Percentiles rank a stretch among this genome's conserved stretches.
Conservation (phyloP, 1,140 invertebrate species). For the Mamestra configurata region DNA sequence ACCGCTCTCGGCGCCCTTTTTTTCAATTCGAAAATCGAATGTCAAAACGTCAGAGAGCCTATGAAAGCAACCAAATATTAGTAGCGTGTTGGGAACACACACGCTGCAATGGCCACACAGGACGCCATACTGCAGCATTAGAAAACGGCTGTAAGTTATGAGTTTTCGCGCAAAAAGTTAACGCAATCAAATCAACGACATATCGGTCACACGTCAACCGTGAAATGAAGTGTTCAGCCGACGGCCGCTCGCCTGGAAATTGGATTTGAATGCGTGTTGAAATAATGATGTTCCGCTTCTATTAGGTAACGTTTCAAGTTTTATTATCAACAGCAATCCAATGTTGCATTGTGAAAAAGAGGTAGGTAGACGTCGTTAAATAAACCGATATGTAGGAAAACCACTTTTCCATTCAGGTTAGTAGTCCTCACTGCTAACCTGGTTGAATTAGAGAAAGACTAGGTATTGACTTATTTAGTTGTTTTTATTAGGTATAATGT, state of each 20-base stretch:
- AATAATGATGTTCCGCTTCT: slow-evolving; percentile 42
- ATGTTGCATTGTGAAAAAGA: slow-evolving; percentile 1
- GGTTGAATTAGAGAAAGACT: too few relatives aligned
- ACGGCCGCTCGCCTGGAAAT: slow-evolving; percentile 64
- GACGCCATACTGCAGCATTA: slow-evolving; percentile 77
- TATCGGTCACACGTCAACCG: slow-evolving; percentile 72
- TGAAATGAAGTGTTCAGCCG: slow-evolving; percentile 75
- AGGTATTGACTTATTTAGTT: too few relatives aligned
- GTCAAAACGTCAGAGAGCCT: slow-evolving; percentile 79
- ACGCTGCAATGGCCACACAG: slow-evolving; percentile 80
- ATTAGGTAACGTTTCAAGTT: slow-evolving; percentile 15
- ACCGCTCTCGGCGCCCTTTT: slow-evolving; percentile 72
- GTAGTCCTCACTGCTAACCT: too few relatives aligned
- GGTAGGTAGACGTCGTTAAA: background rate
- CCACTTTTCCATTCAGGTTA: background rate
- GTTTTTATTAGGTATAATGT: too few relatives aligned
- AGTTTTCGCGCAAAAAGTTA: slow-evolving; percentile 70
- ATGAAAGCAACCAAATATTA: slow-evolving; percentile 84
- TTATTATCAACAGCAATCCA: background rate
- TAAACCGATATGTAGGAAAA: background rate
- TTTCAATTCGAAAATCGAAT: slow-evolving; percentile 69
- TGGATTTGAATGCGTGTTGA: slow-evolving; percentile 62
- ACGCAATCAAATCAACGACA: slow-evolving; percentile 74
- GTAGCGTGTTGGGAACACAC: slow-evolving; percentile 67
- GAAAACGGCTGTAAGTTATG: slow-evolving; percentile 66